Evolutionary conservation across 1,140 invertebrate genomes (phyloP), one percentile per base, ranked within the genome.

Genomic region (Leptonema lineaticorne): DNA sequence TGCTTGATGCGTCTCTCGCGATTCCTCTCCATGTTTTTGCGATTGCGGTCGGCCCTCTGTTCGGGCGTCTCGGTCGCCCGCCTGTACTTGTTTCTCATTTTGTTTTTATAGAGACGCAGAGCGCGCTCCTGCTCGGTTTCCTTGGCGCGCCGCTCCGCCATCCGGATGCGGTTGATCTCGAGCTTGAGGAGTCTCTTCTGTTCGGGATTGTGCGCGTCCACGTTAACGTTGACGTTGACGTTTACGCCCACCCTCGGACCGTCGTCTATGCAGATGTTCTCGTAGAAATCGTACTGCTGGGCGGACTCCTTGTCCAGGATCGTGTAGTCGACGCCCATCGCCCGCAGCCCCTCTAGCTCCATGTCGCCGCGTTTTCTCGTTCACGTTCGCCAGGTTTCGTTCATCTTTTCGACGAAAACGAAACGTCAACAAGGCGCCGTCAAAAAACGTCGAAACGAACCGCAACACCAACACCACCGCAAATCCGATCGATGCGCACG

Each of bases 1-100:
- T 50, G 41, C 27, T 46, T 57, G 24, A 57, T 57, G 0, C 64
- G 28, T 29, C 67, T 24, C n/a, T 50, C 16, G 1, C 67, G 9
- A 41, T 69, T 69, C 8, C 67, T 63, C 26, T 69, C 67, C 46
- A 57, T 69, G 30, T 69, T 69, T 16, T 46, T 63, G 18, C 59
- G 41, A 33, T 69, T 69, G 26, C 67, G 30, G 11, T 30, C 50
- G 14, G 67, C 48, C 27, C 60, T 4, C 33, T 69, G 59, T 29
- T 63, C 59, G 6, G 18, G 20, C 7, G 67, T 69, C 27, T 69
- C 67, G 1, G 45, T 45, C 9, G 59, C 59, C 8, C 67, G 28
- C 33, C 60, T 53, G n/a, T 56, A 3, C 28, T 62, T 69, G 18
- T 69, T 69, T 18, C 67, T 53, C 30, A 63, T 37, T 26, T 33